Evolutionary conservation across 2,888 invertebrate species (phyloP).

Genomic region (Philereme vetulata): DNA sequence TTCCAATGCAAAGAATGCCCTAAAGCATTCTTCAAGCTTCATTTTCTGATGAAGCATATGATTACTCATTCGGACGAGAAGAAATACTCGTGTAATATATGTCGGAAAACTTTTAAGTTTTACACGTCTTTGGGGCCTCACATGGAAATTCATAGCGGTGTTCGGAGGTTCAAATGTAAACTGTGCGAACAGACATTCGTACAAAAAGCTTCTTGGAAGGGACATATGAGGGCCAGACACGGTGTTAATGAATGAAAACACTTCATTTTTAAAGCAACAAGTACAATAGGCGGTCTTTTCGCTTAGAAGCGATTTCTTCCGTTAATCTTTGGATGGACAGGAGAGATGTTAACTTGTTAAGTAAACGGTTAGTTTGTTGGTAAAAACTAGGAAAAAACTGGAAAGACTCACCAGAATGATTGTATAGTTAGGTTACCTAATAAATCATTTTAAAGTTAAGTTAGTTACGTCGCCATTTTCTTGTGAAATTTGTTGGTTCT

Average conservation of each 20-base stretch:
- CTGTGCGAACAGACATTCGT: constrained; percentile 47
- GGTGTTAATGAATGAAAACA: constrained; percentile 20
- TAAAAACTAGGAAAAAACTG: too few species aligned
- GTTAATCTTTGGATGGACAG: too few species aligned
- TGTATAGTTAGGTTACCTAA: too few species aligned
- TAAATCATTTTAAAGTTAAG: too few species aligned
- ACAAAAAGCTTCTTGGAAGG: constrained; percentile 61
- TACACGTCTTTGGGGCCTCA: constrained; percentile 31
- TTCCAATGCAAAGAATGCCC: constrained; percentile 53
- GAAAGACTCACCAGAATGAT: too few species aligned
- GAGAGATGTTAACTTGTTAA: too few species aligned
- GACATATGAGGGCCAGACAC: constrained; percentile 65
- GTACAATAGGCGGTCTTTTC: too few species aligned
- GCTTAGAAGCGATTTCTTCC: too few species aligned
- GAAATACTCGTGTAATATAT: constrained; percentile 51
- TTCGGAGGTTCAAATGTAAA: constrained; percentile 37
- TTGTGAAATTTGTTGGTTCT: too few species aligned
- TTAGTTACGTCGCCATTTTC: too few species aligned
- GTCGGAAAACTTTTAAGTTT: constrained; percentile 47
- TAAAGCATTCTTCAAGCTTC: constrained; percentile 49
- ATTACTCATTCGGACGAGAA: constrained; percentile 48
- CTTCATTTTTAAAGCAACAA: too few species aligned
- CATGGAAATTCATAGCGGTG: constrained; percentile 44
- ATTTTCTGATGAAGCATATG: constrained; percentile 44
- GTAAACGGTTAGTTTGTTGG: too few species aligned